Conservation (phyloP, 2,888 invertebrate genomes). For the Megamerina dolium region DNA sequence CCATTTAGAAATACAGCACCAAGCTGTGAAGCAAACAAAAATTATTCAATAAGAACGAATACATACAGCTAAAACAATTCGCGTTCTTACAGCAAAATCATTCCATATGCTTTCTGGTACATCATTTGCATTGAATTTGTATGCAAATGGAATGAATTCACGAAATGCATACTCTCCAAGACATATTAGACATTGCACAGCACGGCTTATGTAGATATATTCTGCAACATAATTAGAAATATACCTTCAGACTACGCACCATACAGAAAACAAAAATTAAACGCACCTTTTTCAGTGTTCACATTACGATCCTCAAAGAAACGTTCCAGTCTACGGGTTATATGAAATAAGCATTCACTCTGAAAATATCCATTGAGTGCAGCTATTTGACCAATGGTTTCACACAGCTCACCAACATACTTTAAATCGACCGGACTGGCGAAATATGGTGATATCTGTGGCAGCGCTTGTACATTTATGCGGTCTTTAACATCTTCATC, state of each 20-base stretch:
- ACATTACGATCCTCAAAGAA: conserved; percentile 38
- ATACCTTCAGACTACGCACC: no score
- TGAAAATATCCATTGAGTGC: conserved; percentile 43
- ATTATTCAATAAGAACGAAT: neutral
- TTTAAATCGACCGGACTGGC: conserved; percentile 35
- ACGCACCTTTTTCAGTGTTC: conserved; percentile 33
- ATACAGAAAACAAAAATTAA: no score
- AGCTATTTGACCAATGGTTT: conserved; percentile 41
- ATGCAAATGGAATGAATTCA: conserved; percentile 44
- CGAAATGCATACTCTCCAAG: conserved; percentile 47
- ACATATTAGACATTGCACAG: conserved; percentile 38
- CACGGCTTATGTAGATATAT: conserved; percentile 41
- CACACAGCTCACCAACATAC: conserved; percentile 38
- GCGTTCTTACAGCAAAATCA: conserved; percentile 33
- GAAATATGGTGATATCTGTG: conserved; percentile 32
- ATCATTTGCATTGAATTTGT: conserved; percentile 34
- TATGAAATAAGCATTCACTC: conserved; percentile 39
- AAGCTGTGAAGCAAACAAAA: conserved; percentile 20
- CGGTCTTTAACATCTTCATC: conserved; percentile 26
- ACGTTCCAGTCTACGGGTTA: conserved; percentile 34
- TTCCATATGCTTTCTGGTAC: conserved; percentile 37
- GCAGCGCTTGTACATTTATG: neutral
- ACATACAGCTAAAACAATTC: neutral
- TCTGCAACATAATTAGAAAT: conserved; percentile 27
- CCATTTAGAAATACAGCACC: conserved; percentile 42